Percentiles rank a stretch among this genome's conserved stretches.
Conservation (phyloP, 2,888 invertebrate genomes). For the Belgica antarctica region DNA sequence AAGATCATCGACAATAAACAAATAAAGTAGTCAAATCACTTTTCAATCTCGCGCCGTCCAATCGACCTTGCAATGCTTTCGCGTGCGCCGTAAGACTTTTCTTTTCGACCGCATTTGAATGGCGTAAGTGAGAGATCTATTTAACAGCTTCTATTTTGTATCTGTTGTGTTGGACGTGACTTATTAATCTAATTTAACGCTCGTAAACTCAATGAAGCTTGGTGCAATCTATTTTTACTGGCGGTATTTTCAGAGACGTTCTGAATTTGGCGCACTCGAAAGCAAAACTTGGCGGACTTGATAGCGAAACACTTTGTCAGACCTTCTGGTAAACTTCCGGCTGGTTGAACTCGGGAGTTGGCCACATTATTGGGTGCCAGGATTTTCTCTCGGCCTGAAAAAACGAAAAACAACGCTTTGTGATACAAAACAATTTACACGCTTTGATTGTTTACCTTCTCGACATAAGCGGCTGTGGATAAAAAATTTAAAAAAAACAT, state of each 20-base stretch:
- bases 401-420: background rate
- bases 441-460: slow-evolving; percentile 21
- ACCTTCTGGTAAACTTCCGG: slow-evolving; percentile 15
- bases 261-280: no score
- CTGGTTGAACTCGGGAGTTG: background rate
- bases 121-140: background rate
- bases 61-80: slow-evolving; percentile 26
- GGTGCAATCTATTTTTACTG: no score
- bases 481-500: slow-evolving; percentile 22
- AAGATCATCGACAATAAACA: slow-evolving; percentile 1
- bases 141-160: background rate
- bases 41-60: background rate
- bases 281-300: no score
- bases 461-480: slow-evolving; percentile 32
- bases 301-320: slow-evolving; percentile 19
- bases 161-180: background rate
- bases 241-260: no score
- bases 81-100: slow-evolving; percentile 6
- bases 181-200: background rate
- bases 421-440: background rate
- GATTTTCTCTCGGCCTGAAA: slow-evolving; percentile 31
- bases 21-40: slow-evolving; percentile 1
- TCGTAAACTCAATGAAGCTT: no score
- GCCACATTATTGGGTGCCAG: slow-evolving; percentile 43
- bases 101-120: slow-evolving; percentile 24